These are phyloP conservation scores for Sicus ferrugineus DNA, from an alignment of 2,888 invertebrate genomes.

Conservation along the genomic window DNA sequence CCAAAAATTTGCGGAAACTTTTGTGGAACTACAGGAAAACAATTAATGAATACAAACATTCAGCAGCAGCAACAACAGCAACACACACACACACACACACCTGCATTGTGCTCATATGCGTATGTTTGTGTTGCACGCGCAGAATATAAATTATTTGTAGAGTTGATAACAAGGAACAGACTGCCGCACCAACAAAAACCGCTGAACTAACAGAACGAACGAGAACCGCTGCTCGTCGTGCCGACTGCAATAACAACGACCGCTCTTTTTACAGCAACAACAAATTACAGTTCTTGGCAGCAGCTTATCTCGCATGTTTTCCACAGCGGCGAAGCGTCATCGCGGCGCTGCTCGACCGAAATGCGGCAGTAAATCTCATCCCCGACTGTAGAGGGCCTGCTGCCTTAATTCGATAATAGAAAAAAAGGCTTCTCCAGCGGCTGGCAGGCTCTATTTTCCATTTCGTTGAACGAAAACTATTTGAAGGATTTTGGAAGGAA, in stretches of 20 bases:
- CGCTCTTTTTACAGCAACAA: neutral
- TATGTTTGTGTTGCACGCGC: neutral
- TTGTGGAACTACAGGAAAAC: conserved; percentile 22
- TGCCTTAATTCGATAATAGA: neutral
- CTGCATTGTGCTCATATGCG: neutral
- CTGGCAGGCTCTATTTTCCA: neutral
- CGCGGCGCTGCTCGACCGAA: neutral
- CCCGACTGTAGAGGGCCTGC: neutral
- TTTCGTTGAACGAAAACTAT: neutral
- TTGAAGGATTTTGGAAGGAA: neutral
- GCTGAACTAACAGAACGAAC: neutral
- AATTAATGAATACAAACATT: conserved; percentile 15
- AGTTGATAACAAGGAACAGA: neutral
- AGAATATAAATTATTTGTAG: neutral
- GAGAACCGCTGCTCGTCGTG: no score
- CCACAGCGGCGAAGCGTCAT: neutral
- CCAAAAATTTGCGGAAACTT: conserved; percentile 16
- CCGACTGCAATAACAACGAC: no score
- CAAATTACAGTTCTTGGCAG: conserved; percentile 36
- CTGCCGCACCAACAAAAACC: neutral
- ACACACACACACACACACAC: neutral
- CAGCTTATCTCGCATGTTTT: conserved; percentile 44
- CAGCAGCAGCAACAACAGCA: neutral
- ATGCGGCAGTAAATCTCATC: neutral
- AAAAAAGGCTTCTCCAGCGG: neutral